Base-by-base conservation (phyloP, 2,888 invertebrate species). In the Incurvaria masculella region DNA sequence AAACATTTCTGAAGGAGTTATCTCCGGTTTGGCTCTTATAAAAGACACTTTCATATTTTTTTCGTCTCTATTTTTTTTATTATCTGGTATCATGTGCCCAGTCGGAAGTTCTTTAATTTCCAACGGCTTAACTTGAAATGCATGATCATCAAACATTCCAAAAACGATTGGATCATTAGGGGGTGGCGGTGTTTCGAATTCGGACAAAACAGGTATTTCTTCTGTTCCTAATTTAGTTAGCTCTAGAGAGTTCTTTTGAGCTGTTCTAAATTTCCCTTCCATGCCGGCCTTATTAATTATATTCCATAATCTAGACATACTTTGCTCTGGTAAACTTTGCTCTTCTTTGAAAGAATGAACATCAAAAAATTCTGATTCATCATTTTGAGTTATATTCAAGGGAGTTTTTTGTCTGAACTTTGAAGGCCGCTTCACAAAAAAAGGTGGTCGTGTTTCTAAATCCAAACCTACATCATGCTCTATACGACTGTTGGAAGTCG, bases 181-280 rank as follows among this genome's bases (percentile, higher is more conserved):
- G n/a, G 68, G 64, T 21, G 72, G 69, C 10, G 72, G 69, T 1
- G 66, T 67, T 62, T 72, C 73, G 54, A 57, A 69, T 53, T 69
- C 65, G 5, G 68, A 65, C 54, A 70, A 52, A 18, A 45, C 57
- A 10, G 60, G 55, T 38, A 60, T 50, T 2, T 57, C 56, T 39
- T 55, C 56, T n/a, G 58, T 63, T 21, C 52, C 52, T 10, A 6
- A 3, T 42, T 45, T 26, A 11, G 19, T 45, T 2, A 46, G 33
- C 55, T n/a, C 43, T 4, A 16, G 21, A 16, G 11, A 46, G 17
- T 40, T 46, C 14, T 20, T 16, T 4, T 51, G 48, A 42, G 33
- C 19, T 53, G 48, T 23, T 27, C 59, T 65, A 50, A 60, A 61
- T 53, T 59, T 62, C 23, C 56, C 57, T 40, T 50, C 53, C 27